Evolutionary conservation across 2,888 invertebrate genomes (phyloP).

Genomic region (Tenthredo livida): DNA sequence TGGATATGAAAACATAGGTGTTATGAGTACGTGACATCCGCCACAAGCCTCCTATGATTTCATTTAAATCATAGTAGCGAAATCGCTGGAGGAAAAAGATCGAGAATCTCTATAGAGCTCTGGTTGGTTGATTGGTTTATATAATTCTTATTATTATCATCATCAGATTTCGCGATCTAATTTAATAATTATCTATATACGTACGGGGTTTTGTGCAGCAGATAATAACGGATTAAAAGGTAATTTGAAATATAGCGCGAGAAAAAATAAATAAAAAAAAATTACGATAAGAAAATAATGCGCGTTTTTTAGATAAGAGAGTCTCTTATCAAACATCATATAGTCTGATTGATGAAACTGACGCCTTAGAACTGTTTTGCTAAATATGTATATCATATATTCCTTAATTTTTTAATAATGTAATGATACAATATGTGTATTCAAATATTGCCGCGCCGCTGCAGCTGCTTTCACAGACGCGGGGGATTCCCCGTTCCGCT

Average conservation of each 20-base stretch:
- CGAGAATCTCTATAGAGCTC: too few species aligned
- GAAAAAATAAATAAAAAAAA: too few species aligned
- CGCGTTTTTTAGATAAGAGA: constrained; percentile 16
- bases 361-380: neutral
- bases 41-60: too few species aligned
- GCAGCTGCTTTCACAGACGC: neutral
- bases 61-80: too few species aligned
- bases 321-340: neutral
- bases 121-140: too few species aligned
- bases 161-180: constrained; percentile 1
- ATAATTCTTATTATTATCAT: neutral
- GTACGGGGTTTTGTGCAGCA: neutral
- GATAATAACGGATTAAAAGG: constrained; percentile 5
- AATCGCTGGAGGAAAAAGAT: too few species aligned
- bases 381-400: too few species aligned
- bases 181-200: neutral
- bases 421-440: too few species aligned
- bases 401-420: too few species aligned
- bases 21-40: constrained; percentile 13
- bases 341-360: neutral
- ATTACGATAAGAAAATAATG: constrained; percentile 16
- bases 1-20: neutral
- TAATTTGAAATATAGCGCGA: neutral
- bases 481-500: neutral
- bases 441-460: neutral